phyloP scores from a whole-genome alignment of 2,888 invertebrate genomes.

The Nineta flava region DNA sequence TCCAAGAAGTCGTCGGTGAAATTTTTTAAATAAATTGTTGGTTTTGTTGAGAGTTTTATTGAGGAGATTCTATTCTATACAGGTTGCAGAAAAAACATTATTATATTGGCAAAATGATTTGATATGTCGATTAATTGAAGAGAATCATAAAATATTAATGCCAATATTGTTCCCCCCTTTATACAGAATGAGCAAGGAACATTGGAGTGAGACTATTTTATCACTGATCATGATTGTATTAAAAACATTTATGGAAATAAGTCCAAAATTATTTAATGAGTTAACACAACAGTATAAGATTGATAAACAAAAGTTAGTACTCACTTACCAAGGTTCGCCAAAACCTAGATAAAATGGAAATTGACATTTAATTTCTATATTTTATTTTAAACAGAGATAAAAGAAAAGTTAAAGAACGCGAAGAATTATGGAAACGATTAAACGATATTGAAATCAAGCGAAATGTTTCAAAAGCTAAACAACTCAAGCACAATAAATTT shows the following conservation, averaged over 20 bases:
- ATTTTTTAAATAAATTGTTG: too few relatives aligned
- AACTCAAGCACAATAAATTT: too few relatives aligned
- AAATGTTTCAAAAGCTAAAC: too few relatives aligned
- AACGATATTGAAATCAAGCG: background rate
- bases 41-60: too few relatives aligned
- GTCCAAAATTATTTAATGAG: constrained; percentile 65
- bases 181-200: constrained; percentile 62
- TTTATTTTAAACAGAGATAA: background rate
- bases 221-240: constrained; percentile 74
- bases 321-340: too few relatives aligned
- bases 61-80: too few relatives aligned
- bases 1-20: too few relatives aligned
- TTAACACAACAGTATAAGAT: constrained; percentile 89
- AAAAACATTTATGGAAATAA: constrained; percentile 79
- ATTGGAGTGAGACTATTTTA: constrained; percentile 80
- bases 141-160: constrained; percentile 56
- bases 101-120: constrained; percentile 82
- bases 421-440: background rate
- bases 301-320: constrained; percentile 53
- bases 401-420: background rate
- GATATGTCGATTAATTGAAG: constrained; percentile 63
- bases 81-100: constrained; percentile 72
- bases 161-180: constrained; percentile 73
- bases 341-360: too few relatives aligned
- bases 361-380: too few relatives aligned